Evolutionary conservation across 2,888 invertebrate genomes (phyloP).

Genomic region (Trisateles emortualis): DNA sequence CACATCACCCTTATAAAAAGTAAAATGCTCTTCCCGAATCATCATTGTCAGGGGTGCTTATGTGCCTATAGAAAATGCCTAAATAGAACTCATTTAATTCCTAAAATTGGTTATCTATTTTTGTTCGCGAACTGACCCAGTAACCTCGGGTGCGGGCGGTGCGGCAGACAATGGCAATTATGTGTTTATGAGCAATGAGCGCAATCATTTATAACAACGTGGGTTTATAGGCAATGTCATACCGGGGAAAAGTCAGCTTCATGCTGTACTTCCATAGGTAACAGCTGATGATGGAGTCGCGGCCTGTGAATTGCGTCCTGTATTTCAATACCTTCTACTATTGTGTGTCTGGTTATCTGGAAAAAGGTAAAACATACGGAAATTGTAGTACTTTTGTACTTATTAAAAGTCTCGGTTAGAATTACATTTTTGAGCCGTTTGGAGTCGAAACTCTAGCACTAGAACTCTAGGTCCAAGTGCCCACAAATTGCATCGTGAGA

Average conservation of each 20-base stretch:
- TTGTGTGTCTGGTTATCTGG: slow-evolving; percentile 89
- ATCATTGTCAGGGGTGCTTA: no score
- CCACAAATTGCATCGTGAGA: no score
- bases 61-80: no score
- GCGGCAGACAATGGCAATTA: neutral
- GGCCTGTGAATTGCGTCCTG: slow-evolving; percentile 89
- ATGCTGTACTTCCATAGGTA: slow-evolving; percentile 90
- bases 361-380: slow-evolving; percentile 6
- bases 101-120: neutral
- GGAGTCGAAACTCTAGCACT: no score
- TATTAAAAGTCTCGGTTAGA: no score
- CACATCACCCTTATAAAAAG: no score
- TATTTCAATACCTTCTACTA: slow-evolving; percentile 89
- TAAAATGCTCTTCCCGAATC: no score
- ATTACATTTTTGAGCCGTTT: no score
- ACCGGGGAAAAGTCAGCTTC: slow-evolving; percentile 89
- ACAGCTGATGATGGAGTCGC: slow-evolving; percentile 95
- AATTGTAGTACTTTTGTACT: no score
- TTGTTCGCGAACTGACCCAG: neutral
- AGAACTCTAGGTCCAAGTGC: no score
- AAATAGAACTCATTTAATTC: neutral
- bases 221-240: slow-evolving; percentile 15
- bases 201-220: neutral
- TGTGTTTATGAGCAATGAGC: neutral
- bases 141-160: neutral